Evolutionary conservation across 1,140 invertebrate genomes (phyloP).

Genomic region (Drosophila murphyi): DNA sequence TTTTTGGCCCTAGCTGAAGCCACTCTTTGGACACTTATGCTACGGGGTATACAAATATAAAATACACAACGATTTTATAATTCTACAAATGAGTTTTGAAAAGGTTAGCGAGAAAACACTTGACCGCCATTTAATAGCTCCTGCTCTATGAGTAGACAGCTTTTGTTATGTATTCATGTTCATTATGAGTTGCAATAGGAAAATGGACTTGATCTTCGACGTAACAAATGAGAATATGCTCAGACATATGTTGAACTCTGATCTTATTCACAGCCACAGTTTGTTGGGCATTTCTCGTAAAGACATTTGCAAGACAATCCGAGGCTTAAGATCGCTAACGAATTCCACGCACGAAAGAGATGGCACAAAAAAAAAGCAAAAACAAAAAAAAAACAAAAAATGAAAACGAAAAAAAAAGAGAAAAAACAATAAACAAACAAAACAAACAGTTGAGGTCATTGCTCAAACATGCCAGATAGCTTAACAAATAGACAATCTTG

Average conservation of each 20-base stretch:
- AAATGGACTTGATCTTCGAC: background rate
- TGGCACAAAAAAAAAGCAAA: constrained; percentile 1
- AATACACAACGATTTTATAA: no score
- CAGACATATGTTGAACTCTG: constrained; percentile 14
- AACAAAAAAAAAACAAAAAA: constrained; percentile 7
- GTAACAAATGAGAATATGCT: background rate
- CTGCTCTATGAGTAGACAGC: constrained; percentile 2
- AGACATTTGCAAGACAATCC: constrained; percentile 4
- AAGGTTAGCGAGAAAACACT: constrained; percentile 33
- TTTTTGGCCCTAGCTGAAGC: background rate
- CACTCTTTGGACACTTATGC: no score
- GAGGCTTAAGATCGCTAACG: constrained; percentile 15
- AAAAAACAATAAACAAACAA: constrained; percentile 46
- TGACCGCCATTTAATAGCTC: constrained; percentile 29
- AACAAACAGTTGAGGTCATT: constrained; percentile 61
- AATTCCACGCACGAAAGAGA: constrained; percentile 34
- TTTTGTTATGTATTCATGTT: constrained; percentile 3
- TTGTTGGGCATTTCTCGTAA: constrained; percentile 1
- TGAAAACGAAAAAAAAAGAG: constrained; percentile 13
- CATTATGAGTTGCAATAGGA: background rate
- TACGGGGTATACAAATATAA: constrained; percentile 17
- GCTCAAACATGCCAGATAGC: constrained; percentile 45
- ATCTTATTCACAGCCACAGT: constrained; percentile 23
- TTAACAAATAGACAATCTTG: constrained; percentile 37
- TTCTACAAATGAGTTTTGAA: constrained; percentile 5